phyloP scores from a whole-genome alignment of 37 sponge, comb jelly and placozoan genomes.

The Oscarella lobularis region DNA sequence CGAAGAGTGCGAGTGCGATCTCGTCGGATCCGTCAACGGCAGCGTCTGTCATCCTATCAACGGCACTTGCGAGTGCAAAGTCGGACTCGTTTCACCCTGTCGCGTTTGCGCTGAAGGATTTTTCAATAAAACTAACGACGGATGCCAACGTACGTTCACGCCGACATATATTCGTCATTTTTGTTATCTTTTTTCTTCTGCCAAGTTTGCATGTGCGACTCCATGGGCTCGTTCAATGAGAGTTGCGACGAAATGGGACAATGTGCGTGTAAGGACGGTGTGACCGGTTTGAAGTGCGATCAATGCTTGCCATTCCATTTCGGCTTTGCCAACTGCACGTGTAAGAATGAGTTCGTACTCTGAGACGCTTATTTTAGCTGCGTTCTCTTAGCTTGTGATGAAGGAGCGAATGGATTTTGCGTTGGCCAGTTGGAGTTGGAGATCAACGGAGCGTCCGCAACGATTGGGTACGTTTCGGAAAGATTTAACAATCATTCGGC shows the following conservation, averaged over 20 bases:
- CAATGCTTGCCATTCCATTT: not conserved
- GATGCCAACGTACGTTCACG: no score
- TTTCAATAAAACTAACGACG: no score
- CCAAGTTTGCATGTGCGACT: not conserved
- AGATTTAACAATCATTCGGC: not conserved
- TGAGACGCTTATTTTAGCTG: not conserved
- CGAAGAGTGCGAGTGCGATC: not conserved
- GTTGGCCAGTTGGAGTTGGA: not conserved
- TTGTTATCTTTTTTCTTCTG: no score
- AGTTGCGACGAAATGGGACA: not conserved
- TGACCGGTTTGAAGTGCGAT: slow-evolving; percentile 1
- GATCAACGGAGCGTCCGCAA: not conserved
- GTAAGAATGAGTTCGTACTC: no score
- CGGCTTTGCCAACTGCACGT: no score
- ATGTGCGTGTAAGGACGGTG: not conserved
- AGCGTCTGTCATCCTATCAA: no score
- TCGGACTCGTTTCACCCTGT: no score
- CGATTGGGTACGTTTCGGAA: not conserved
- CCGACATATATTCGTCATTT: no score
- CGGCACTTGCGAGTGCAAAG: no score
- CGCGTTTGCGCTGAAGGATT: no score
- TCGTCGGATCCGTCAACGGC: not conserved
- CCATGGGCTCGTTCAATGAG: not conserved
- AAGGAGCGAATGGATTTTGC: not conserved
- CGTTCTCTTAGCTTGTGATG: not conserved